Evolutionary conservation across 2,797 vertebrate genomes (phyloP).

Genomic region (Clarias laeviceps): DNA sequence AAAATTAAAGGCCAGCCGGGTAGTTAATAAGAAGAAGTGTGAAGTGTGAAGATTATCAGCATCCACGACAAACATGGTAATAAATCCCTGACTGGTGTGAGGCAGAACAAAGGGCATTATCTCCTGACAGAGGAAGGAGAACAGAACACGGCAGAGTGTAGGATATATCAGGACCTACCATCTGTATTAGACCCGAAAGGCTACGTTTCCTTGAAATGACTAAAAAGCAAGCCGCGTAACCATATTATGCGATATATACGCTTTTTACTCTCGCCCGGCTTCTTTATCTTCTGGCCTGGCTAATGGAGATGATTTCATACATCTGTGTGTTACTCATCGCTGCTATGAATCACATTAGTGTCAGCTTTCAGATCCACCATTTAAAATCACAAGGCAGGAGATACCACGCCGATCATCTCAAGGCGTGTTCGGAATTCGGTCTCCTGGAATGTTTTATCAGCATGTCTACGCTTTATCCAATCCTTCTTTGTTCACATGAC

Average conservation of each 20-base stretch:
- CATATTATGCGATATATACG: background rate
- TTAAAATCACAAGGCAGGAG: background rate
- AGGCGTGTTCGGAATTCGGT: background rate
- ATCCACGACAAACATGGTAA: background rate
- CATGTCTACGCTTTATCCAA: background rate
- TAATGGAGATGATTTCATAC: conserved; percentile 46
- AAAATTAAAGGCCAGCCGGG: background rate
- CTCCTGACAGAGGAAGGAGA: background rate
- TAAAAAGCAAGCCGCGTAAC: conserved; percentile 21
- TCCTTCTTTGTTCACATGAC: background rate
- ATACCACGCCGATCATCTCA: background rate
- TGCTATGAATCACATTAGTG: conserved; percentile 34
- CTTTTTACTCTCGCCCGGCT: conserved; percentile 2
- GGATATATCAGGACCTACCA: background rate
- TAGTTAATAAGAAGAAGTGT: conserved; percentile 3
- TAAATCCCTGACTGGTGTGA: conserved; percentile 19
- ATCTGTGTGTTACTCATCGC: conserved; percentile 26
- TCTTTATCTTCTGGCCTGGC: conserved; percentile 9
- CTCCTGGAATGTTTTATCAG: background rate
- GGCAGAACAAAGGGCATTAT: conserved; percentile 22
- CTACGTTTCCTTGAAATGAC: conserved; percentile 15
- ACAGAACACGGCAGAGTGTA: background rate
- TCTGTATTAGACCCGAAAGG: background rate
- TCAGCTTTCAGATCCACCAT: conserved; percentile 30
- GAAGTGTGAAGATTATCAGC: background rate